Evolutionary conservation across 2,797 vertebrate species (phyloP).

Genomic region (Manis crassicaudata): DNA sequence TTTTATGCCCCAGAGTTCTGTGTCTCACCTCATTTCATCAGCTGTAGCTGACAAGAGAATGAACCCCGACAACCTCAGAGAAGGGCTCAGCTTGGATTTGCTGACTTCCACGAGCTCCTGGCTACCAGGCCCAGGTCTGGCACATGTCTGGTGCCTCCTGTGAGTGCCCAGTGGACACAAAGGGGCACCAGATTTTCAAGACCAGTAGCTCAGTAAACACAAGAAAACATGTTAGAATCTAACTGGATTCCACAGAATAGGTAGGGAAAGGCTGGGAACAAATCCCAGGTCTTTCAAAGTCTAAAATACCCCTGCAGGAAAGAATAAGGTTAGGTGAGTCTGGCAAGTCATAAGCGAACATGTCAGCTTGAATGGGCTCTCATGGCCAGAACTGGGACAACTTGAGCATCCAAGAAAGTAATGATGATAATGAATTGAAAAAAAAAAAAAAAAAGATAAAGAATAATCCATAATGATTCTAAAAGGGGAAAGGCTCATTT

Average conservation of each 20-base stretch:
- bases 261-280: background rate
- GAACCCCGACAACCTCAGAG: background rate
- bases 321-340: background rate
- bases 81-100: background rate
- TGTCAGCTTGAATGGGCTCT: background rate
- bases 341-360: background rate
- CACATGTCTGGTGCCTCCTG: no score
- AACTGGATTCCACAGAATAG: background rate
- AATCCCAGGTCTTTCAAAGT: background rate
- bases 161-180: background rate
- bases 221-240: background rate
- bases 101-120: background rate
- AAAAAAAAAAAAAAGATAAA: background rate
- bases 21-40: background rate
- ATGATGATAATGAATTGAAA: background rate
- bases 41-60: background rate
- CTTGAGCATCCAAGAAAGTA: background rate
- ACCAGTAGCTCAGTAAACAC: background rate
- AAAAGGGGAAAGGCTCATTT: background rate
- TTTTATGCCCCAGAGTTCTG: background rate
- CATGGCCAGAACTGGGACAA: background rate
- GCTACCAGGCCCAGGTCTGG: background rate
- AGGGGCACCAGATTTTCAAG: background rate
- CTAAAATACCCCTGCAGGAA: background rate
- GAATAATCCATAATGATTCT: background rate